phyloP scores from a whole-genome alignment of 2,888 invertebrate genomes.

The Drosophila flavopinicola region DNA sequence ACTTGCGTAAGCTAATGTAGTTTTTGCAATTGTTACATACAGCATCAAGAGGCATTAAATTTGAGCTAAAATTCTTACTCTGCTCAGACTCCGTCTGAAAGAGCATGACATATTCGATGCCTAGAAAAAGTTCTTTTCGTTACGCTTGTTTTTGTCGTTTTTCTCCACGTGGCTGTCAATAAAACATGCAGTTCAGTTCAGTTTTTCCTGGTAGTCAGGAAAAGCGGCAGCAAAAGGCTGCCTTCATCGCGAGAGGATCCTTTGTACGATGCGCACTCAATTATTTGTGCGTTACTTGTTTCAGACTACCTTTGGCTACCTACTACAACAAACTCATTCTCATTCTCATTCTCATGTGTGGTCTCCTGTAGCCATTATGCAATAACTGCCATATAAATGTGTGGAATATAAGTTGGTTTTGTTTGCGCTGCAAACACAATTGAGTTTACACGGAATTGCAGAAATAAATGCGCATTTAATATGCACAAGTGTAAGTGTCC shows the following conservation, averaged over 20 bases:
- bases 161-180: constrained; percentile 42
- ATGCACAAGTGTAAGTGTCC: constrained; percentile 22
- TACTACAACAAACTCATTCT: not conserved
- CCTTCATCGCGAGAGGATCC: constrained; percentile 34
- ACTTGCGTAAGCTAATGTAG: too few relatives aligned
- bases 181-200: constrained; percentile 50
- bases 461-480: constrained; percentile 61
- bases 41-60: not conserved
- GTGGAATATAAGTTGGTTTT: constrained; percentile 36
- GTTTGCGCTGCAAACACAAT: constrained; percentile 49
- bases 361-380: constrained; percentile 23
- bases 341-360: not conserved
- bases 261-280: constrained; percentile 61
- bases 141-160: constrained; percentile 20
- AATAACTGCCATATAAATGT: constrained; percentile 35
- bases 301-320: constrained; percentile 45
- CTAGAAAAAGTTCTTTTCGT: not conserved
- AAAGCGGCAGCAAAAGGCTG: not conserved
- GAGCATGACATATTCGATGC: constrained; percentile 11
- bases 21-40: too few relatives aligned
- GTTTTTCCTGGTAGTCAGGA: not conserved
- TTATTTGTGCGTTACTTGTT: constrained; percentile 62
- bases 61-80: not conserved
- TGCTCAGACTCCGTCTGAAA: not conserved
- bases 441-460: constrained; percentile 44